A percentile compares a stretch with the other conserved stretches of the same genome.
These are phyloP conservation scores for Phylloscopus trochiloides DNA, from an alignment of 2,113 vertebrate genomes.

Conservation along the genomic window DNA sequence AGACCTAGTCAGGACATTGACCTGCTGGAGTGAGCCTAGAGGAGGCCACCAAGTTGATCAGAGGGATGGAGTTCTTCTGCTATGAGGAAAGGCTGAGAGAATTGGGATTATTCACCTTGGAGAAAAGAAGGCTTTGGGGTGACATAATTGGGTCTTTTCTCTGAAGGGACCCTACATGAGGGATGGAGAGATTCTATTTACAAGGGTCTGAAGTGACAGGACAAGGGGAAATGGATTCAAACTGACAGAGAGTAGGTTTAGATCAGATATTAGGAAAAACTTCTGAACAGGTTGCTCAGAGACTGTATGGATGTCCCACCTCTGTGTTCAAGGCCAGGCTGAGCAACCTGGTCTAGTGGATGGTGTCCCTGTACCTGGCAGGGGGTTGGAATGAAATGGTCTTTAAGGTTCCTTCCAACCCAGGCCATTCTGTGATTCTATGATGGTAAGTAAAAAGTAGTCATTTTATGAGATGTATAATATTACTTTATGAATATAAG, in stretches of 20 bases:
- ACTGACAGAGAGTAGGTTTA: neutral
- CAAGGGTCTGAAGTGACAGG: neutral
- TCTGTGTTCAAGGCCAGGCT: neutral
- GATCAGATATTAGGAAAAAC: neutral
- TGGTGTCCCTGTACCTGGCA: neutral
- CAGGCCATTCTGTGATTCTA: neutral
- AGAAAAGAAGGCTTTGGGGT: neutral
- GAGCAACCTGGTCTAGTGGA: rapidly evolving
- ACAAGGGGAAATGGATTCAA: neutral
- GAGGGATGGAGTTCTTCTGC: neutral
- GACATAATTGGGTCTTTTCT: neutral
- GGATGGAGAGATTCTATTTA: neutral
- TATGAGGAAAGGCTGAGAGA: neutral
- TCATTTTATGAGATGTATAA: neutral
- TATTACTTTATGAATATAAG: neutral
- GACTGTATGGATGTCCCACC: too few relatives aligned
- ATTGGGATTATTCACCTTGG: rapidly evolving
- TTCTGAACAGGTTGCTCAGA: neutral
- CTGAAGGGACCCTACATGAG: neutral
- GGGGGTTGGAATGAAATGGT: neutral
- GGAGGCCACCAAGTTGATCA: neutral
- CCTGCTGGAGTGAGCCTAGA: neutral
- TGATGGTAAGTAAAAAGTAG: neutral
- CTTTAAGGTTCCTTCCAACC: neutral
- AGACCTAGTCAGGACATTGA: neutral